Evolutionary conservation across 2,797 vertebrate species (phyloP), one percentile per base, ranked within the genome.

Genomic region (Spatula versicolor): DNA sequence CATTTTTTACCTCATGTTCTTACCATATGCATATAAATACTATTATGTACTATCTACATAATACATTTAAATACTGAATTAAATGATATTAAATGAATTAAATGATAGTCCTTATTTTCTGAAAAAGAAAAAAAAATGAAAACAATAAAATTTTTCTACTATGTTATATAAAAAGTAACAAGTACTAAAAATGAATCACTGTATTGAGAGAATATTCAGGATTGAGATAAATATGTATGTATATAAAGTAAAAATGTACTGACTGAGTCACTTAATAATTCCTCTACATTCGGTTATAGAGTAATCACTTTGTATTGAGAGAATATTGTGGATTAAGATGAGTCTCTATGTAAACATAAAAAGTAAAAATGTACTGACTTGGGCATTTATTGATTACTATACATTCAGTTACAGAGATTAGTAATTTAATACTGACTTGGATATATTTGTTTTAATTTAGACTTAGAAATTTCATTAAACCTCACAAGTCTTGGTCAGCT

Each of bases 401-500:
- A 31, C 76, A 95, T 89, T 89, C 83, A 94, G 41, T 84, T 78
- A 79, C 5, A 56, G 28, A 95, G 45, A 95, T 23, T 59, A 84
- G 50, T 31, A 68, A 16, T 79, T 33, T 31, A 88, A 43, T 30
- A 25, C 46, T 48, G 88, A 59, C 11, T 91, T 37, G 66, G 87
- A 94, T 68, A 84, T 9, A 90, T 46, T 52, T 81, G 28, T 30
- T 77, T 88, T 84, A 55, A 79, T 88, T 96, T 91, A 86, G 12
- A 83, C 6, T 41, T 35, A 31, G 8, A 9, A 76, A 83, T 75
- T 83, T 82, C 35, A 69, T 45, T 64, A 88, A 77, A 82, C 64
- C n/a, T 75, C 23, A 82, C 60, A 85, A 83, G 84, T 76, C 50
- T 92, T 37, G 80, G 31, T 19, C 58, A 78, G 35, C 55, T 73